These are phyloP conservation scores for Nomada fucata DNA, from an alignment of 2,888 invertebrate species.

Conservation along the genomic window DNA sequence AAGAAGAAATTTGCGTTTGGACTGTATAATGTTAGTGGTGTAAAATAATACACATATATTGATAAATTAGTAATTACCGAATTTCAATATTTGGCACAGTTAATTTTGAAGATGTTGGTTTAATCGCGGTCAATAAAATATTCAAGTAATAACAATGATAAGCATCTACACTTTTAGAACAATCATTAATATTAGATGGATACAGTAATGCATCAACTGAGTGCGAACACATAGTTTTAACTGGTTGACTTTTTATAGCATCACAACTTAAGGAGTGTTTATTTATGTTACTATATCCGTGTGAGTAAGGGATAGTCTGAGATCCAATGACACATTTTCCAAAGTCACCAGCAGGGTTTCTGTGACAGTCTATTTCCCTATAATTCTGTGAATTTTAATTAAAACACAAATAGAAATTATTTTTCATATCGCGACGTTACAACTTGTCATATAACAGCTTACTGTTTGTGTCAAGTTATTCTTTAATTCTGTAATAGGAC, in stretches of 20 bases:
- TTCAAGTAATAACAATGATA: conserved; percentile 79
- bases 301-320: conserved; percentile 16
- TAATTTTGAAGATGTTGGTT: conserved; percentile 68
- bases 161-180: conserved; percentile 67
- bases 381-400: conserved; percentile 56
- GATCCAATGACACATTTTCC: conserved; percentile 52
- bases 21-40: not conserved
- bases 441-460: conserved; percentile 16
- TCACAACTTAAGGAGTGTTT: conserved; percentile 50
- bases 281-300: conserved; percentile 31
- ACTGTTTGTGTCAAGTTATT: conserved; percentile 39
- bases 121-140: conserved; percentile 74
- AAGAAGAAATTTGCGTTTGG: conserved; percentile 5
- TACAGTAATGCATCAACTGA: conserved; percentile 37
- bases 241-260: conserved; percentile 35
- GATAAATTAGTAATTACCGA: conserved; percentile 70
- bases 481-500: conserved; percentile 31
- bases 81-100: conserved; percentile 77
- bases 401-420: conserved; percentile 6
- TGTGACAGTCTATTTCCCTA: conserved; percentile 72
- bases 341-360: conserved; percentile 76
- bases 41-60: not conserved
- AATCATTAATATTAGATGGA: conserved; percentile 29
- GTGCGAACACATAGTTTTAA: conserved; percentile 51
- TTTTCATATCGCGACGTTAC: not conserved